Evolutionary conservation across 1,140 invertebrate genomes (phyloP), one percentile per base, ranked within the genome.

Genomic region (Drosophila lacertosa): DNA sequence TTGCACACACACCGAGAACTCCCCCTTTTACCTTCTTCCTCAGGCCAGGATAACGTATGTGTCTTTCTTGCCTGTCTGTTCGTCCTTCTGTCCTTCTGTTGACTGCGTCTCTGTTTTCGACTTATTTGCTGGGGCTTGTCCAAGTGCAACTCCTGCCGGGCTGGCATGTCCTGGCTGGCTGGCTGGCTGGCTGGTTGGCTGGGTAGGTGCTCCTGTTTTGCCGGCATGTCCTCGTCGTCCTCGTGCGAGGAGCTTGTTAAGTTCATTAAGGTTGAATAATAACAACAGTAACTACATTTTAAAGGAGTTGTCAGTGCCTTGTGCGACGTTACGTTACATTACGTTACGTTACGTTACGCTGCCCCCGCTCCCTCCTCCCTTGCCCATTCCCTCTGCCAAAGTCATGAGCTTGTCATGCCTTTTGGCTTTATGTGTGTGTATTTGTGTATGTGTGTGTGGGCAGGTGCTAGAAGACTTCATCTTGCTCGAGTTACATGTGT

Each of bases 251-350:
- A 80, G 80, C 77, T 84, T 84, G 81, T 84, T 84, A 86, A 84
- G 81, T 84, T 84, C 81, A 84, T 84, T 84, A 84, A 84, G 81
- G 81, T 81, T 84, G 77, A 84, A 84, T 86, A 84, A 84, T 84
- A 86, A 84, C 81, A 84, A 84, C 81, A 84, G 81, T 84, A 84
- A 84, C 77, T 84, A 84, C 81, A 84, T 84, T 84, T 84, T 84
- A 84, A 84, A 84, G 81, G 81, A 84, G 81, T 86, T 80, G 81
- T 84, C 79, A 78, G 74, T 72, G 74, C 54, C 54, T 57, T 57
- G 54, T 57, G 54, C 54, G 54, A 57, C 54, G 39, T 55, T 45
- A 6, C 42, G 42, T 45, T 40, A 0, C 37, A 4, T 29, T 16
- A 32, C 47, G 10, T 33, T 37, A 13, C 50, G 32, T 53, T 53